Percentiles rank a stretch among this genome's conserved stretches.
phyloP scores from a whole-genome alignment of 30 jellyfish, hydroid and myxozoan genomes.

The Morbakka virulenta region DNA sequence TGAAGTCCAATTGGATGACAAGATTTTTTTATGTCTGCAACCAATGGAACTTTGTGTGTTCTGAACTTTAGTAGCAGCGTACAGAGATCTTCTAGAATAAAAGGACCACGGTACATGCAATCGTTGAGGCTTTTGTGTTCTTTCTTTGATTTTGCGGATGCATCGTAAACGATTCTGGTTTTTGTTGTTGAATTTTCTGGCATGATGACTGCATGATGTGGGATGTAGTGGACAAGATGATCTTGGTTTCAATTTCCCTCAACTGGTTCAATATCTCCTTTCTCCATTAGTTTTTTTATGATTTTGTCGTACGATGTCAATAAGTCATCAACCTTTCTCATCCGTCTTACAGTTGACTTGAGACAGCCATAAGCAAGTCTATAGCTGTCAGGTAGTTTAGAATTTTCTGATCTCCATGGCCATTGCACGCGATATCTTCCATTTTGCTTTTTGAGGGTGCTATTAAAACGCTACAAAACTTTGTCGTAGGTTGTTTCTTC shows the following conservation, averaged over 20 bases:
- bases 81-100: slow-evolving; percentile 32
- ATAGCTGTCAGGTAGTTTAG: slow-evolving; percentile 15
- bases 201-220: slow-evolving; percentile 28
- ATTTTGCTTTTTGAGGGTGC: background rate
- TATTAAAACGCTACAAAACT: background rate
- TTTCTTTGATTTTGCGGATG: slow-evolving; percentile 30
- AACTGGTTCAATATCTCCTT: background rate
- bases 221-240: slow-evolving; percentile 10
- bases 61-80: slow-evolving; percentile 14
- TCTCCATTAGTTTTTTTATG: slow-evolving; percentile 12
- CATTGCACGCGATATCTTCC: slow-evolving; percentile 15
- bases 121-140: background rate
- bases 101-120: slow-evolving; percentile 34
- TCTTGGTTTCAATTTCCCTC: slow-evolving; percentile 1
- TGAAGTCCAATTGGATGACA: slow-evolving; percentile 22
- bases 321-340: background rate
- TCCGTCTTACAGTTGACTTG: background rate
- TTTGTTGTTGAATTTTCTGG: slow-evolving; percentile 30
- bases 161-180: slow-evolving; percentile 30
- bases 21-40: slow-evolving; percentile 40
- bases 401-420: slow-evolving; percentile 31
- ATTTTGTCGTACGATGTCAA: background rate
- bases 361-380: slow-evolving; percentile 15
- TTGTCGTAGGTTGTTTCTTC: background rate
- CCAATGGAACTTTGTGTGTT: slow-evolving; percentile 1